Base-by-base conservation (phyloP, 2,797 vertebrate species). In the Telmatherina bonti region DNA sequence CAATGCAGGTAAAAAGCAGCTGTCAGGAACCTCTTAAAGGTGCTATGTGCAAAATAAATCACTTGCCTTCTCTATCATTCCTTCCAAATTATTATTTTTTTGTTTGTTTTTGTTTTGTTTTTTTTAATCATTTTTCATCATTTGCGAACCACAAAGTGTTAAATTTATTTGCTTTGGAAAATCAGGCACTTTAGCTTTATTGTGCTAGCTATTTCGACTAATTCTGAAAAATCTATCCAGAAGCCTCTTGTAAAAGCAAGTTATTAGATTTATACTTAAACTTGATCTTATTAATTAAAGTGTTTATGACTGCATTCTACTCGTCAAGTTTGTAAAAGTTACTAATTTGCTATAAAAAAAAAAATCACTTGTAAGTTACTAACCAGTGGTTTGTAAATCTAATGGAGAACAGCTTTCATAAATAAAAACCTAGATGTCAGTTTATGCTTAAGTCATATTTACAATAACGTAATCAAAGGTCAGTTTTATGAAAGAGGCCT, bases 11-110 rank as follows among this genome's bases (percentile, higher is more conserved):
- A 62, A 67, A 68, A 45, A n/a, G 9, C 59, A 74, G 18, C 10
- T 61, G 49, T 59, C 13, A 54, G 41, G 59, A 72, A 41, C 59
- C 55, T 58, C 64, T 45, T 62, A 36, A 73, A 79, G 76, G 74
- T 81, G 72, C 62, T 70, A 26, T 71, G 51, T 78, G 64, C 70
- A 74, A 30, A 78, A 55, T 62, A 57, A 73, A 72, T 22, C 30
- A 47, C 45, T 16, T 54, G 35, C 35, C 12, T 18, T 59, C 13
- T 61, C 35, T 2, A 30, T 52, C 36, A 64, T 54, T 18, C n/a
- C 11, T 22, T 49, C 47, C 10, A 11, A 8, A n/a, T 22, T 6
- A 47, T n/a, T n/a, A n/a, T n/a, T n/a, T n/a, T n/a, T n/a, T n/a
- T n/a, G n/a, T n/a, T n/a, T n/a, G n/a, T n/a, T n/a, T n/a, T n/a